Evolutionary conservation across 2,797 vertebrate genomes (phyloP), one percentile per base, ranked within the genome.

Genomic region (Buceros bicornis): DNA sequence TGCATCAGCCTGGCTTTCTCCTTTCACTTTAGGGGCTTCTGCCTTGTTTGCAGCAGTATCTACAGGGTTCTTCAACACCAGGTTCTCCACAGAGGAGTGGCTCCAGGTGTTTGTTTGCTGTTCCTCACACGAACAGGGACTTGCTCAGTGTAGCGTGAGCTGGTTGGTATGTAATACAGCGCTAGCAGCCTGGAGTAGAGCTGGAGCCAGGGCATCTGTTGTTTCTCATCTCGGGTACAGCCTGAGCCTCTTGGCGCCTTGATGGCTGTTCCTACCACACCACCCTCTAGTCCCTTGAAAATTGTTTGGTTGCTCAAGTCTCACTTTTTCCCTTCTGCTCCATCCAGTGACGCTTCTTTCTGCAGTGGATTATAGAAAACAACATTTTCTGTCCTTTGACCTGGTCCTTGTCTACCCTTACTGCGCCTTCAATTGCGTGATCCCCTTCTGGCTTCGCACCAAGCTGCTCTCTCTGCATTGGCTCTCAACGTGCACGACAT

Each of bases 401-500:
- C 35, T 58, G 25, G 22, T 62, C 61, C 37, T 25, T 56, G 43
- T 48, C 14, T 67, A 22, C 20, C 12, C 37, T 40, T 40, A 40
- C 37, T 40, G 37, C 12, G 37, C 37, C 37, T 40, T 40, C 37
- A 40, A 12, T 12, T 40, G 37, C 12, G 37, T 40, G 37, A 40
- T 40, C 37, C 12, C 37, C 37, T 40, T 40, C 37, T 40, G 37
- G 37, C 37, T 40, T 40, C 37, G 12, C 37, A 40, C 37, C 37
- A 40, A 40, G 37, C 37, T 40, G 37, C 16, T 62, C 40, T 65
- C 4, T 33, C 47, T 8, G 13, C 35, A 0, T 8, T 12, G 10
- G 21, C 74, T 76, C 40, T 18, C 24, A 12, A 8, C 2, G 0
- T 20, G n/a, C 4, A 1, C 28, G 10, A 7, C 35, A 6, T 18